A percentile compares a stretch with the other conserved stretches of the same genome.
These are phyloP conservation scores for Calosoma granatense DNA, from an alignment of 1,140 invertebrate species.

Conservation along the genomic window DNA sequence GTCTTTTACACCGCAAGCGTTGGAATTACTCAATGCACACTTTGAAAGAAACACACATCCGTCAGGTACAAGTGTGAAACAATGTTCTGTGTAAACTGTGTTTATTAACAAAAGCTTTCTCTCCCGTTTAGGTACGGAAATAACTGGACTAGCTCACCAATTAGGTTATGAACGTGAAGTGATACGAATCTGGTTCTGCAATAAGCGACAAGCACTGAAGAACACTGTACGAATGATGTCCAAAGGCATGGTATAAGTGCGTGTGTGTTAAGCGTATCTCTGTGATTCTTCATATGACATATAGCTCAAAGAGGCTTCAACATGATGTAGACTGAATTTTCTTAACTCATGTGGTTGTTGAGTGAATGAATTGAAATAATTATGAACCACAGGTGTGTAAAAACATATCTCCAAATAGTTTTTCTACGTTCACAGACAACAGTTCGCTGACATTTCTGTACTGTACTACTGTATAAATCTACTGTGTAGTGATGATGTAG, in stretches of 20 bases:
- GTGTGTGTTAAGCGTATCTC: conserved; percentile 4
- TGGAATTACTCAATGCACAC: conserved; percentile 89
- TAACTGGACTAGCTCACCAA: conserved; percentile 88
- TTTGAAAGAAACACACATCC: conserved; percentile 97
- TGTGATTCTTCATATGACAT: conserved; percentile 19
- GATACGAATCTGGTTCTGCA: conserved; percentile 98
- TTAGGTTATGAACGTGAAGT: conserved; percentile 95
- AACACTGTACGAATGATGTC: conserved; percentile 90
- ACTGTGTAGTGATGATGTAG: too few relatives aligned
- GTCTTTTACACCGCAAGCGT: conserved; percentile 91
- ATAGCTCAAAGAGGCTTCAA: conserved; percentile 7
- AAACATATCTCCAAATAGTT: background rate
- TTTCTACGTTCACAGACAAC: conserved; percentile 6
- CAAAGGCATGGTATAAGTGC: conserved; percentile 52
- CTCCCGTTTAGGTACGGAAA: conserved; percentile 82
- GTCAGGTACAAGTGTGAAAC: conserved; percentile 56
- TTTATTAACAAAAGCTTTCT: conserved; percentile 11
- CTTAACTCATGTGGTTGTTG: background rate
- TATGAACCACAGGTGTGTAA: too few relatives aligned
- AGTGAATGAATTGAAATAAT: too few relatives aligned
- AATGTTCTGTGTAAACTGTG: conserved; percentile 13
- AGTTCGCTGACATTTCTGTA: background rate
- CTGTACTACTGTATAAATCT: too few relatives aligned
- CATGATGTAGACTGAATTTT: conserved; percentile 13
- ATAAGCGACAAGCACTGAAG: conserved; percentile 93